Base-by-base conservation (phyloP, 2,797 vertebrate species). In the Simalia tracyae region DNA sequence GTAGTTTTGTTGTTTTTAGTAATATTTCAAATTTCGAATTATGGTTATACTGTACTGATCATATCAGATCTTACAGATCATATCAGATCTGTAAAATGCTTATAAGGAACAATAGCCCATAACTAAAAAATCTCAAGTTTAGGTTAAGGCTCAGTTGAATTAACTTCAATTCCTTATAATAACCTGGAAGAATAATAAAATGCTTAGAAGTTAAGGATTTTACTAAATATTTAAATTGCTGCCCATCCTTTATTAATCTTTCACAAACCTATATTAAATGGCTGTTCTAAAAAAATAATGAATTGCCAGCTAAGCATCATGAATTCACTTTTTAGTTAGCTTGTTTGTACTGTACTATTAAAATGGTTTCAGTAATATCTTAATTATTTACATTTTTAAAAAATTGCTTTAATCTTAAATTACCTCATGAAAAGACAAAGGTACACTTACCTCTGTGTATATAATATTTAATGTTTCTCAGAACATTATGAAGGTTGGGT, bases 361-460 rank as follows among this genome's bases (percentile, higher is more conserved):
- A 95, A 97, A 94, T 86, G 57, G 92, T 94, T 94, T 87, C 85
- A 92, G 92, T 88, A 61, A 90, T 96, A 95, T 97, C 93, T 96
- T 94, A 94, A 91, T 96, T 95, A 93, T 95, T 95, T 95, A 93
- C 95, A 84, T 95, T 95, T 95, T 95, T 31, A 36, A 93, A 96
- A 95, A 96, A 95, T 97, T 98, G 97, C 97, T 97, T 97, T 98
- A 98, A 97, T 97, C 94, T 97, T 96, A 96, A 94, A 98, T 98
- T 99, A 99, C 99, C 99, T 98, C 98, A 98, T 97, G 72, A 96
- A 98, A 98, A 98, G 98, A 99, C 98, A 98, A 99, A 99, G 98
- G 98, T 99, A 98, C 98, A 98, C 98, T 99, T 99, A 99, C 99
- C 99, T 99, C 99, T 98, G 96, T 98, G 98, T 97, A 98, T 98